Conservation (phyloP, 2,888 invertebrate species). For the Physocephala rufipes region DNA sequence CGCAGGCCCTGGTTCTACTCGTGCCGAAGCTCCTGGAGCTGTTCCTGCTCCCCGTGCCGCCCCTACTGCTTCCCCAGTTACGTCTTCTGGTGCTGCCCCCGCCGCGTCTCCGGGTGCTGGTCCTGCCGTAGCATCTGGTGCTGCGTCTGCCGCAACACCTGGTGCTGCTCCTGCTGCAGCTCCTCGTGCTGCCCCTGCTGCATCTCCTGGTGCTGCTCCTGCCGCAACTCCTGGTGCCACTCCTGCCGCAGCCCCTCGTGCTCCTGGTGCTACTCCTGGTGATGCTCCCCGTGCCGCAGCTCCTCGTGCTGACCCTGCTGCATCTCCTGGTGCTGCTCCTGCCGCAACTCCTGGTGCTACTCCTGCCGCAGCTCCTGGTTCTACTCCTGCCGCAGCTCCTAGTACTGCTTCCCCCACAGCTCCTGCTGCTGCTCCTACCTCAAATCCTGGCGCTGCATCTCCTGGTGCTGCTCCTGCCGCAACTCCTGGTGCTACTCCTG, state of each 20-base stretch:
- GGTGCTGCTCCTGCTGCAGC: background rate
- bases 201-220: background rate
- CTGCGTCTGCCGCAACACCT: constrained; percentile 15
- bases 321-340: background rate
- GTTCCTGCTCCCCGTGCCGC: background rate
- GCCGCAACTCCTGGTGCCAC: background rate
- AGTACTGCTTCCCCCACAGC: background rate
- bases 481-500: constrained; percentile 5
- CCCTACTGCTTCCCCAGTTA: background rate
- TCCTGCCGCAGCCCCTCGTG: background rate
- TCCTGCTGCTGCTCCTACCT: background rate
- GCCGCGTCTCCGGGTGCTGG: background rate
- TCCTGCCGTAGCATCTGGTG: constrained; percentile 10
- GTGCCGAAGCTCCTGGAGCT: background rate
- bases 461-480: background rate
- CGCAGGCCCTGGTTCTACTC: background rate
- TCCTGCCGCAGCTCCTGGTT: background rate
- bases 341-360: background rate
- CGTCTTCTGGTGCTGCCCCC: constrained; percentile 3
- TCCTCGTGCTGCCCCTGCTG: background rate
- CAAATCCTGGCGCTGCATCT: background rate
- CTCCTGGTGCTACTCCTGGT: constrained; percentile 2
- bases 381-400: background rate
- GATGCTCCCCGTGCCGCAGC: background rate
- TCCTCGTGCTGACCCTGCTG: background rate